Evolutionary conservation across 2,888 invertebrate genomes (phyloP).

Genomic region (Dryococelus australis): DNA sequence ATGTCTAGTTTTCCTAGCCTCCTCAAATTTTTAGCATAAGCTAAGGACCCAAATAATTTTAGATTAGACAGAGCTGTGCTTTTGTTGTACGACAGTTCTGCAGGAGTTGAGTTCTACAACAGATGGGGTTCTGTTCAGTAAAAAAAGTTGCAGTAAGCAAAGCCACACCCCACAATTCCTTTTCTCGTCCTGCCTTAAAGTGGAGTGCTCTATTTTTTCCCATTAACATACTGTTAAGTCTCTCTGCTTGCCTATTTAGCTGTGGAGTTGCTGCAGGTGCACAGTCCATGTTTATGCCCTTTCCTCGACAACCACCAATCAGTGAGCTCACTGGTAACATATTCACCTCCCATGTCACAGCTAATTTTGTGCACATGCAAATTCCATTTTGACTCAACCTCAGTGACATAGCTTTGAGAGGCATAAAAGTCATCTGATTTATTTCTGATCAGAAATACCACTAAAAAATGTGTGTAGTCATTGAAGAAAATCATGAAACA

Average conservation of each 20-base stretch:
- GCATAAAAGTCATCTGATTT: neutral
- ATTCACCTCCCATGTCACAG: neutral
- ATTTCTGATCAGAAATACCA: neutral
- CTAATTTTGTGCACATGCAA: neutral
- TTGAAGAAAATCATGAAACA: neutral
- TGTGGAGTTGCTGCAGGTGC: neutral
- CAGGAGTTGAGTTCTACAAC: neutral
- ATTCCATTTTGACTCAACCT: neutral
- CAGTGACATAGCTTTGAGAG: neutral
- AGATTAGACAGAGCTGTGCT: neutral
- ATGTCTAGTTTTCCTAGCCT: neutral
- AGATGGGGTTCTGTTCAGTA: neutral
- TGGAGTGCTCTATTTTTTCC: neutral
- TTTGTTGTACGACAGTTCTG: neutral
- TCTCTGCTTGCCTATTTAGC: neutral
- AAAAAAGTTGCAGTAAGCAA: neutral
- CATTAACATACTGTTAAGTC: neutral
- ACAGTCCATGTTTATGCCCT: neutral
- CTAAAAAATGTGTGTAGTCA: neutral
- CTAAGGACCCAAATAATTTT: neutral
- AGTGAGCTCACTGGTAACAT: neutral
- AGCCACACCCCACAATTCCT: neutral
- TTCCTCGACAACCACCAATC: neutral
- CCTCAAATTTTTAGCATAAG: neutral
- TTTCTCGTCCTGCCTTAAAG: neutral